Evolutionary conservation across 2,888 invertebrate species (phyloP), one percentile per base, ranked within the genome.

Genomic region (Chesias legatella): DNA sequence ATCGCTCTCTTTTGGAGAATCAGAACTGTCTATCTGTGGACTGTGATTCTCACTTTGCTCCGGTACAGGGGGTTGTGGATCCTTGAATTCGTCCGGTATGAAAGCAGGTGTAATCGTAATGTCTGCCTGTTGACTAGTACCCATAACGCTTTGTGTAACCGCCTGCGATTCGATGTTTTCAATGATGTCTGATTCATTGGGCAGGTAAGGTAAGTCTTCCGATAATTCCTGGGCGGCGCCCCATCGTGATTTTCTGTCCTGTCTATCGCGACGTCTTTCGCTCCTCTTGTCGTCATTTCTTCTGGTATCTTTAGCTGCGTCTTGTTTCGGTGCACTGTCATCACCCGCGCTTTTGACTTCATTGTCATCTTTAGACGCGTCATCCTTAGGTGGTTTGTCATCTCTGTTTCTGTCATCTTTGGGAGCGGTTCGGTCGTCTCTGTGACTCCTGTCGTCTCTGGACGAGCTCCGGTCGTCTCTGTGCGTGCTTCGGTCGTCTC

Each of bases 231-330:
- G 80, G 0, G 81, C 74, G 1, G 79, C 82, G 0, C 86, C 86
- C 86, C 86, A 86, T 22, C 86, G 66, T 1, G 86, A 86, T 40
- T 83, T 86, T 20, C 86, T 73, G 41, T 86, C 86, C 48, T 74
- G 39, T 13, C 52, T 34, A 7, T 52, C 52, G 6, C 49, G 24
- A 7, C 46, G 41, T 7, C 33, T 40, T 9, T 51, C 45, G n/a
- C 17, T 31, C 6, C 40, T 23, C 1, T 40, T 31, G 3, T 43
- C 43, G n/a, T 20, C n/a, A 3, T 33, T 26, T 6, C 2, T 9
- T 30, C 10, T 23, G 13, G 5, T 17, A 17, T n/a, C 25, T 22
- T 22, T 22, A 22, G 22, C 7, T 6, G 22, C 3, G 22, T 21
- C 10, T 7, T 4, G 8, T 21, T 6, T 29, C n/a, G 22, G 3